These are phyloP conservation scores for Lemur catta DNA, from an alignment of 2,797 vertebrate species.

Conservation along the genomic window DNA sequence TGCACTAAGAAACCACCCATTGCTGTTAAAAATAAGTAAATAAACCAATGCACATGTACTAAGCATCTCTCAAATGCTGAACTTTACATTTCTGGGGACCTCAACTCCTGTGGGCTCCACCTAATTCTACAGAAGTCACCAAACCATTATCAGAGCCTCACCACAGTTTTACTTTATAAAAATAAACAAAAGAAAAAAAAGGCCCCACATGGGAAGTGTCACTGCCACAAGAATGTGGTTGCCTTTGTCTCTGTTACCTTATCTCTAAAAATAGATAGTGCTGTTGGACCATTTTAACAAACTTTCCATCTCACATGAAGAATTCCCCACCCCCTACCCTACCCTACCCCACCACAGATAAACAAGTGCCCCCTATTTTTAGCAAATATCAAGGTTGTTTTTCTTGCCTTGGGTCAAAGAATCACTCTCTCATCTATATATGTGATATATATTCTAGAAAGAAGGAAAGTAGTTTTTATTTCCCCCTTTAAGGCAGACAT, in stretches of 20 bases:
- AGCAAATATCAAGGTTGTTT: not conserved
- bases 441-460: not conserved
- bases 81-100: not conserved
- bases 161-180: not conserved
- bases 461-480: not conserved
- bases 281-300: not conserved
- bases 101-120: rapidly evolving
- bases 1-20: not conserved
- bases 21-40: not conserved
- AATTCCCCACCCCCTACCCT: not conserved
- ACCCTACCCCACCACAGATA: no score
- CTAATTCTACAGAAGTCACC: not conserved
- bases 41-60: rapidly evolving
- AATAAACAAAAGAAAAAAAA: not conserved
- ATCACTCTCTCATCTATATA: not conserved
- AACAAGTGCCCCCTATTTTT: not conserved
- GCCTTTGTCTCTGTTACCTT: not conserved
- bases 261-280: not conserved
- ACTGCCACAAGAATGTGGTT: not conserved
- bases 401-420: not conserved
- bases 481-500: not conserved
- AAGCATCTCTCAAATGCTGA: not conserved
- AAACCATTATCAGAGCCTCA: not conserved
- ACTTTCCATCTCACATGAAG: not conserved
- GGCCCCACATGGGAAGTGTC: not conserved